Base-by-base conservation (phyloP, 2,888 invertebrate genomes). In the Drosophila emarginata region DNA sequence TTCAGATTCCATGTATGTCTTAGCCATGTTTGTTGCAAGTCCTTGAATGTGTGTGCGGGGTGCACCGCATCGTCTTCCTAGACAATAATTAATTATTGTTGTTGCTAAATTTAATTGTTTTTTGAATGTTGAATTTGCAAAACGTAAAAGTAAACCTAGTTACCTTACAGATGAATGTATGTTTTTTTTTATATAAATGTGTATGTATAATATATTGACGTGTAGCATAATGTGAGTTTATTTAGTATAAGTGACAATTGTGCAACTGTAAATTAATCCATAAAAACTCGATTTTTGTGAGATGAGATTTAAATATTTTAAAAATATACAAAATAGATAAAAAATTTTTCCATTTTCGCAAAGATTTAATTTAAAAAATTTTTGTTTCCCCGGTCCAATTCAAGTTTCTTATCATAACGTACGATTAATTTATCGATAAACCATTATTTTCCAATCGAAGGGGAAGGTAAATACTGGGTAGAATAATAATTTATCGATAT, bases 31-130 rank as follows among this genome's bases (percentile, higher is more conserved):
- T 85, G 74, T 76, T 79, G 58, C 67, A 32, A 77, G 72, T 76
- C 62, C 57, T 76, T 54, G 64, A 21, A 65, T 61, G 72, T 58
- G 60, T 57, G 64, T 39, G 60, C 67, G 50, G 68, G 45, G 56
- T 68, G 32, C 76, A 66, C 64, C 78, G 81, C 78, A 86, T 89
- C 90, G 90, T 89, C 89, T 90, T 89, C 85, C 82, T 79, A 88
- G 89, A 87, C 89, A 89, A 89, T 90, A 90, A 89, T 87, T 77
- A 74, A 85, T 80, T 86, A 87, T 80, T 74, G 65, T 73, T 60
- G 78, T 78, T 83, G 83, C 72, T 64, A 72, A 64, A 72, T 73
- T 60, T 62, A 64, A 64, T 54, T 75, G 87, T 87, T 77, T 83
- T 87, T 87, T 86, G 76, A 86, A 76, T 74, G 88, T 82, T 82